Percentiles rank a stretch among this genome's conserved stretches.
phyloP scores from a whole-genome alignment of 2,888 invertebrate genomes.

The Melieria picta region DNA sequence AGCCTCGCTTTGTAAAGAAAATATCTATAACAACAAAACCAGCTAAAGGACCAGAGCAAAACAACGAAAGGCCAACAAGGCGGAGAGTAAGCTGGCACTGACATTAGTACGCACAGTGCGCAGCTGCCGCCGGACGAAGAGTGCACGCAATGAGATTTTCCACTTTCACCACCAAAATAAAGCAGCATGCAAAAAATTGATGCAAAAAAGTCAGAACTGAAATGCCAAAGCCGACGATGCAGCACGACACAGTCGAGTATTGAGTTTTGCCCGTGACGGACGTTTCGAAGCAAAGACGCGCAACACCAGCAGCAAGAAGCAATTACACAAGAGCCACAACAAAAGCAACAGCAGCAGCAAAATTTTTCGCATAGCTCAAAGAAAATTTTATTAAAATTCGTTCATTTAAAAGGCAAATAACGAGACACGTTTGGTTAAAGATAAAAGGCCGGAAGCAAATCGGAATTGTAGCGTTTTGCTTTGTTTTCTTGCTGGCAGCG shows the following conservation, averaged over 20 bases:
- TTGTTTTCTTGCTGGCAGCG: constrained; percentile 5
- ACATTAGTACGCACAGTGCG: not conserved
- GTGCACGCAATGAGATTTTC: no score
- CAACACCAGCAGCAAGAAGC: constrained; percentile 24
- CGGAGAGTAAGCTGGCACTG: constrained; percentile 7
- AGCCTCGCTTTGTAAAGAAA: constrained; percentile 38
- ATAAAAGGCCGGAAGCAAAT: not conserved
- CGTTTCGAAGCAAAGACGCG: constrained; percentile 1
- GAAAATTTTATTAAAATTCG: constrained; percentile 21
- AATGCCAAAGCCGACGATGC: constrained; percentile 2
- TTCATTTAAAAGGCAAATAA: constrained; percentile 26
- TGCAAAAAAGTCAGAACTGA: not conserved
- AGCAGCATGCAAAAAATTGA: not conserved
- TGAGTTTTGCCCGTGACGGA: constrained; percentile 40
- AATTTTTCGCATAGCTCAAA: constrained; percentile 21
- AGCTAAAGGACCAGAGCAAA: constrained; percentile 38
- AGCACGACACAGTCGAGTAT: constrained; percentile 44
- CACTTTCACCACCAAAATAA: no score
- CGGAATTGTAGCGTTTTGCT: constrained; percentile 2
- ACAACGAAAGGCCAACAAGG: constrained; percentile 33
- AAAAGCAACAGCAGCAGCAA: not conserved
- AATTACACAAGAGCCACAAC: constrained; percentile 47
- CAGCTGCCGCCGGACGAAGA: not conserved
- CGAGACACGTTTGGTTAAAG: not conserved
- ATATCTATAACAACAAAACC: constrained; percentile 37